Evolutionary conservation across 2,797 vertebrate species (phyloP).

Genomic region (Galaxias olidus): DNA sequence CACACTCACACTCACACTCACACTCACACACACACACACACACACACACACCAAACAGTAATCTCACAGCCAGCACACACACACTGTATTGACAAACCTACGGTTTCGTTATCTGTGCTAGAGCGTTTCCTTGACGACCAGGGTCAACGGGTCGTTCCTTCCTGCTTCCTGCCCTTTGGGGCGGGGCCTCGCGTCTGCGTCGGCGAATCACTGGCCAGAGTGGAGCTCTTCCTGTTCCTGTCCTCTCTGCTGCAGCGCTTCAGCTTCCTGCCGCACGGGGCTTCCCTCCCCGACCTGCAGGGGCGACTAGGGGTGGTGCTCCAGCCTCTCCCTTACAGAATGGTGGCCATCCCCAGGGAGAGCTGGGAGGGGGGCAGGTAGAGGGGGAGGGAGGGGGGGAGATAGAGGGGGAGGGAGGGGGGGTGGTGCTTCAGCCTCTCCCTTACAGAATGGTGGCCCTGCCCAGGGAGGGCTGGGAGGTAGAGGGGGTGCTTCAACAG

Average conservation of each 20-base stretch:
- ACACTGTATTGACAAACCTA: neutral
- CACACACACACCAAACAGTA: neutral
- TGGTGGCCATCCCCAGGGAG: conserved; percentile 48
- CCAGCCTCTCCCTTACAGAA: conserved; percentile 69
- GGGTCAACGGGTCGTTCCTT: conserved; percentile 58
- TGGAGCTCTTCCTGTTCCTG: conserved; percentile 78
- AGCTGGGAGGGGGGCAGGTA: conserved; percentile 43
- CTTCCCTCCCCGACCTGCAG: conserved; percentile 67
- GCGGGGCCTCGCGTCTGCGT: conserved; percentile 79
- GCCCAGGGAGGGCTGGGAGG: neutral
- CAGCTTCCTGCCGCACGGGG: conserved; percentile 60
- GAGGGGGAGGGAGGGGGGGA: neutral
- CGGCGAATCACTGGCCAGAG: conserved; percentile 74
- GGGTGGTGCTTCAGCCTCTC: neutral
- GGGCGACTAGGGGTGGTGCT: conserved; percentile 75
- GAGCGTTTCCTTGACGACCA: conserved; percentile 74
- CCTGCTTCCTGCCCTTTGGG: conserved; percentile 76
- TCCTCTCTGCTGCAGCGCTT: conserved; percentile 77
- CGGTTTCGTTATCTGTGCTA: conserved; percentile 22
- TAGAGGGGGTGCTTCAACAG: neutral
- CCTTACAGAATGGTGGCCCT: too few species aligned
- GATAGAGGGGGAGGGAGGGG: neutral
- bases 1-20: neutral
- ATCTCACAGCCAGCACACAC: neutral
- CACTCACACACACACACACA: conserved; percentile 4